Base-by-base conservation (phyloP, 2,888 invertebrate species). In the Spisula subtruncata region DNA sequence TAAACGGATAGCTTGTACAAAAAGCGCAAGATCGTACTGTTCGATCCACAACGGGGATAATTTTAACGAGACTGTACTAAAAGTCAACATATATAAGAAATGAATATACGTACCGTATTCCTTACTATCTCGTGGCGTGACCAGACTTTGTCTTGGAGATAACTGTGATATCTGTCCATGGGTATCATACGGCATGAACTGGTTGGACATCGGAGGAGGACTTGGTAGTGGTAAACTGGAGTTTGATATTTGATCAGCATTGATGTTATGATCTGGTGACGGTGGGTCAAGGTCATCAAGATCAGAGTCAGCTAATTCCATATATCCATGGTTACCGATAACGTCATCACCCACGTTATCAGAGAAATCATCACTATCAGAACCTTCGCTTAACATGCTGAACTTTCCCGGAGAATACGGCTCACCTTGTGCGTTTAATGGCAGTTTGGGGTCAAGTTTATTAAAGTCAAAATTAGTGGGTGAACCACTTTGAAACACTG, bases 221-320 rank as follows among this genome's bases (percentile, higher is more conserved):
- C 94, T 94, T 0, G 95, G 95, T 18, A 94, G 89, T 1, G 95
- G 94, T 25, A 95, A 87, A 75, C 95, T 94, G 20, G 92, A 92
- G 85, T 95, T 94, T 8, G 95, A 95, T 71, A 94, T 75, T 16
- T 94, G 88, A 83, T 95, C 95, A 18, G 93, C 94, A 35, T 94
- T 93, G 18, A 92, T 93, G 51, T 93, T 91, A 16, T 86, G 85
- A 18, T 90, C 90, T 14, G 94, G 90, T 2, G 95, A 94, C 0
- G 94, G 94, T 18, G 94, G 92, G 46, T 95, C 95, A 29, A 94
- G 66, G 60, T 94, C 94, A 48, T 95, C 95, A n/a, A 94, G 66
- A 46, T 94, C 94, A 35, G 94, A 89, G 80, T 95, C 95, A 25
- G 94, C 94, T 46, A 92, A 90, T 18, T 92, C 89, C 66, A 93